phyloP scores from a whole-genome alignment of 2,113 vertebrate species.

The Prionailurus viverrinus region DNA sequence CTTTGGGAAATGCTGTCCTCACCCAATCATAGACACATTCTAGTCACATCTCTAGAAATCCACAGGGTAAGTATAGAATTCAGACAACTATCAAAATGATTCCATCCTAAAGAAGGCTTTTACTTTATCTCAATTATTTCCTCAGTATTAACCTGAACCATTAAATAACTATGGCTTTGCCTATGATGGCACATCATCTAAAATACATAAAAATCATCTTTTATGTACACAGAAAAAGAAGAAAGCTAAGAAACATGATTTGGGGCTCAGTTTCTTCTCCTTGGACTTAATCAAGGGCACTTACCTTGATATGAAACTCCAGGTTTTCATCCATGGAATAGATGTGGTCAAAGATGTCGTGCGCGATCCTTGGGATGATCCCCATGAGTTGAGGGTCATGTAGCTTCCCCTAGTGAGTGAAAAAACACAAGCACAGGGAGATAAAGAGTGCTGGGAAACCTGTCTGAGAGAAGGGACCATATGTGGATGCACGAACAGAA shows the following conservation, averaged over 20 bases:
- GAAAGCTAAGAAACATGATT: background rate
- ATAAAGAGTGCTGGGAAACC: background rate
- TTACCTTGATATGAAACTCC: conserved; percentile 98
- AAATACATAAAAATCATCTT: conserved; percentile 13
- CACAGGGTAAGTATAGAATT: background rate
- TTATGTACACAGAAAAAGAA: background rate
- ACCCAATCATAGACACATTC: background rate
- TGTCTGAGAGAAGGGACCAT: background rate
- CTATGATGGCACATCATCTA: background rate
- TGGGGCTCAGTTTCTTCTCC: background rate
- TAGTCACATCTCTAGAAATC: background rate
- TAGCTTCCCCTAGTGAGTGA: conserved; percentile 91
- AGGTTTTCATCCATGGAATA: conserved; percentile 99
- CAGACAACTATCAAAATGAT: background rate
- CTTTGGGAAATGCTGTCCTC: background rate
- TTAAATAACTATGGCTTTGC: background rate
- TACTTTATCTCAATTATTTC: background rate
- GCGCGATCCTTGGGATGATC: conserved; percentile 96
- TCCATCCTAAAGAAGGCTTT: background rate
- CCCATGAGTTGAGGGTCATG: conserved; percentile 95
- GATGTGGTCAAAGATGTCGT: conserved; percentile 97
- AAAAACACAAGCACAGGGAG: background rate
- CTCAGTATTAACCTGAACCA: background rate
- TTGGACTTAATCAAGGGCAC: background rate
- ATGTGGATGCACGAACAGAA: background rate